Evolutionary conservation across 2,797 vertebrate species (phyloP).

Genomic region (Hipposideros larvatus): DNA sequence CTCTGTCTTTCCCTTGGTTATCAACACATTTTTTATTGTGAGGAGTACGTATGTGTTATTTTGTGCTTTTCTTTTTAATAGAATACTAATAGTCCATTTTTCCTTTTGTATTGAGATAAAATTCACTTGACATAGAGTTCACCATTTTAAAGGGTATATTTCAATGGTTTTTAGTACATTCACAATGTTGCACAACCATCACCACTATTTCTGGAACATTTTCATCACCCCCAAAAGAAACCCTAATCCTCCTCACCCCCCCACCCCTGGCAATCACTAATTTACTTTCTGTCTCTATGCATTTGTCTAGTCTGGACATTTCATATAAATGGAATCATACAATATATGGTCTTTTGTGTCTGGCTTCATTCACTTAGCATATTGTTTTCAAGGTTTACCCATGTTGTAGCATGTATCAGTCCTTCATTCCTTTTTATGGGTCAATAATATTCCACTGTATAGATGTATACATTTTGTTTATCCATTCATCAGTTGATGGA

Average conservation of each 20-base stretch:
- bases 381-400: background rate
- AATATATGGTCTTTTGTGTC: background rate
- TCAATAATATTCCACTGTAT: background rate
- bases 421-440: background rate
- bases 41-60: background rate
- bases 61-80: constrained; percentile 12
- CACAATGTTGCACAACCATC: background rate
- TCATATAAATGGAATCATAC: background rate
- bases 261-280: background rate
- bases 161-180: background rate
- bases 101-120: background rate
- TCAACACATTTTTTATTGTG: background rate
- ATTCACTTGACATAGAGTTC: background rate
- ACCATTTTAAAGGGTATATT: background rate
- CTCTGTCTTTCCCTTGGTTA: background rate
- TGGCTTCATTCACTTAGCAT: background rate
- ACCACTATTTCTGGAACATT: constrained; percentile 1
- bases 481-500: background rate
- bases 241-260: background rate
- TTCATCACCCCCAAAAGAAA: background rate
- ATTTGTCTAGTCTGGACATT: background rate
- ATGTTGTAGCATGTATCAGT: background rate
- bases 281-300: background rate
- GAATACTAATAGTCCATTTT: background rate
- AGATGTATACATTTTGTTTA: background rate